These are phyloP conservation scores for Drosophila ustulata DNA, from an alignment of 2,888 invertebrate species.

Conservation along the genomic window DNA sequence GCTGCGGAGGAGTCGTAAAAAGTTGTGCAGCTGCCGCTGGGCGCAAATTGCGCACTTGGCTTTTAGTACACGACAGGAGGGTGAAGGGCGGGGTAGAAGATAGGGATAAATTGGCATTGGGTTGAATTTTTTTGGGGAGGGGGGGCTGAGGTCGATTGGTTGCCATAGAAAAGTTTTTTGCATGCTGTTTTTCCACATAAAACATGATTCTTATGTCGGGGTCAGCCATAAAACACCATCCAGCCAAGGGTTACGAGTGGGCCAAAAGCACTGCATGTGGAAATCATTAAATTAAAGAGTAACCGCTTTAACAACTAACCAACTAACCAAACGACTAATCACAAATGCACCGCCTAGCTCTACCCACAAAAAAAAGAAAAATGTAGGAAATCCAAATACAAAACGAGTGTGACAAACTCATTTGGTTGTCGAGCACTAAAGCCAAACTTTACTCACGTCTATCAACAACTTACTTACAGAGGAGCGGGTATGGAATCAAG, in stretches of 20 bases:
- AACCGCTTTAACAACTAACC: slow-evolving; percentile 12
- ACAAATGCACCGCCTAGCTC: slow-evolving; percentile 28
- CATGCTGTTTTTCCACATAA: slow-evolving; percentile 58
- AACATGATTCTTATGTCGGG: slow-evolving; percentile 55
- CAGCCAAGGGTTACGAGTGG: slow-evolving; percentile 21
- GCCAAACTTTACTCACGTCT: background rate
- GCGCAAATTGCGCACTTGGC: slow-evolving; percentile 24
- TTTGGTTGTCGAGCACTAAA: background rate
- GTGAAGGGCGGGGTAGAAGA: background rate
- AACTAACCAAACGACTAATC: slow-evolving; percentile 20
- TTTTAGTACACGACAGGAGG: slow-evolving; percentile 6
- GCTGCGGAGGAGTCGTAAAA: slow-evolving; percentile 32
- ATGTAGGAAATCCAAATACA: background rate
- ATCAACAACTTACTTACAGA: slow-evolving; percentile 71
- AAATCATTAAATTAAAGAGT: slow-evolving; percentile 10
- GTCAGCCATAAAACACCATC: slow-evolving; percentile 42
- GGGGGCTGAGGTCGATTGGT: background rate
- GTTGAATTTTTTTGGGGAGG: slow-evolving; percentile 2
- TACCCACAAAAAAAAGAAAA: slow-evolving; percentile 3
- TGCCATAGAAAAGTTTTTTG: slow-evolving; percentile 31
- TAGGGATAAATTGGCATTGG: background rate
- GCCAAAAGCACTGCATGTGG: slow-evolving; percentile 6
- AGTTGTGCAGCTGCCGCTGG: slow-evolving; percentile 19
- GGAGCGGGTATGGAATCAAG: slow-evolving; percentile 86
- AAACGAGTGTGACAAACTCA: slow-evolving; percentile 6